Evolutionary conservation across 2,797 vertebrate genomes (phyloP).

Genomic region (Phoeniculus purpureus): DNA sequence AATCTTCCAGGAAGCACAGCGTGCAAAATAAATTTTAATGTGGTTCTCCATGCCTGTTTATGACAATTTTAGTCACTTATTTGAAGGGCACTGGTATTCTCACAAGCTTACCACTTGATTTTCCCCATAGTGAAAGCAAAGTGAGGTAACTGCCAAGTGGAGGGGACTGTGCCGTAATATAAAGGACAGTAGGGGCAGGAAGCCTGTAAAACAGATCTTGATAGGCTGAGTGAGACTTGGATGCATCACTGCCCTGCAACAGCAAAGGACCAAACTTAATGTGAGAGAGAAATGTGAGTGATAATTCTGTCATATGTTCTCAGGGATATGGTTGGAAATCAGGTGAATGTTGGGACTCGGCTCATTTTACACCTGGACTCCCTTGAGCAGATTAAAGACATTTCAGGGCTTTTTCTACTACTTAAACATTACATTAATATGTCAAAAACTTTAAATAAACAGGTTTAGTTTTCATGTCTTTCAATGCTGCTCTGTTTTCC

Average conservation of each 20-base stretch:
- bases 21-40: background rate
- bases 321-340: background rate
- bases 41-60: background rate
- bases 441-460: background rate
- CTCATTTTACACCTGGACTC: background rate
- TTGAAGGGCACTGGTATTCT: background rate
- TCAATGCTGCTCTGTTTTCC: background rate
- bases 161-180: background rate
- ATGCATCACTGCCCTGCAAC: background rate
- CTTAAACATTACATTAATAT: background rate
- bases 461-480: background rate
- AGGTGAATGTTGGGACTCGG: background rate
- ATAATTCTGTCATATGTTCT: background rate
- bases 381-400: background rate
- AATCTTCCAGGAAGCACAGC: background rate
- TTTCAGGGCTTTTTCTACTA: background rate
- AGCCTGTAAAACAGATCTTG: background rate
- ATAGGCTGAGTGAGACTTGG: background rate
- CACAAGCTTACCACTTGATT: background rate
- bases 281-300: background rate
- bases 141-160: background rate
- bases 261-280: background rate
- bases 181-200: background rate
- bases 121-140: background rate
- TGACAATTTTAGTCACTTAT: background rate